Evolutionary conservation across 2,888 invertebrate genomes (phyloP), one percentile per base, ranked within the genome.

Genomic region (Heliconius erato): DNA sequence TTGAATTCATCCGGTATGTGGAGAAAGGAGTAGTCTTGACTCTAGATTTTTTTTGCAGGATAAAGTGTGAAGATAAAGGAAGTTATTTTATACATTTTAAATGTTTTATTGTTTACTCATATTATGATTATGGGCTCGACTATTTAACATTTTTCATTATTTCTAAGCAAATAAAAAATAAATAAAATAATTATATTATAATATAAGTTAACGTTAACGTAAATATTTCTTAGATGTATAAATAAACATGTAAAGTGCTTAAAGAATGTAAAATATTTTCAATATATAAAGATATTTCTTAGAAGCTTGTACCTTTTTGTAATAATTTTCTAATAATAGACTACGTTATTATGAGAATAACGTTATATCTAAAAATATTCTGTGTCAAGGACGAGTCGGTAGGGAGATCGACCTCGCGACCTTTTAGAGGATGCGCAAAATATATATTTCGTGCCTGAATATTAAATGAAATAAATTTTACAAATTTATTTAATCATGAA

Each of bases 361-460:
- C 9, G 35, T 16, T 35, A 63, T 63, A 14, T 59, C 23, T 54
- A 54, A 54, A 76, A 76, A 63, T 76, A 35, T 32, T n/a, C 26
- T 63, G 35, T 76, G 76, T 63, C 76, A 76, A 76, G 76, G 76
- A 40, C 63, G 63, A 35, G 11, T 63, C 16, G n/a, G 59, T 16
- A 35, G 63, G 35, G 35, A 76, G n/a, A 63, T 63, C 63, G 26
- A 76, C 76, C 76, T 63, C 59, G 14, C 35, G 63, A 76, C 35
- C 76, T 76, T n/a, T 76, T n/a, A 32, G 63, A 35, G 7, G 23
- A 32, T n/a, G 54, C 35, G 59, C 12, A 59, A 35, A n/a, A 76
- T 63, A 63, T n/a, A 35, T 63, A 19, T 63, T 63, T 63, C 11
- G 14, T 26, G 59, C 3, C 35, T 76, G n/a, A 35, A 35, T 32